Evolutionary conservation across 1,140 invertebrate genomes (phyloP), one percentile per base, ranked within the genome.

Genomic region (silkworm (Bombyx mori)): DNA sequence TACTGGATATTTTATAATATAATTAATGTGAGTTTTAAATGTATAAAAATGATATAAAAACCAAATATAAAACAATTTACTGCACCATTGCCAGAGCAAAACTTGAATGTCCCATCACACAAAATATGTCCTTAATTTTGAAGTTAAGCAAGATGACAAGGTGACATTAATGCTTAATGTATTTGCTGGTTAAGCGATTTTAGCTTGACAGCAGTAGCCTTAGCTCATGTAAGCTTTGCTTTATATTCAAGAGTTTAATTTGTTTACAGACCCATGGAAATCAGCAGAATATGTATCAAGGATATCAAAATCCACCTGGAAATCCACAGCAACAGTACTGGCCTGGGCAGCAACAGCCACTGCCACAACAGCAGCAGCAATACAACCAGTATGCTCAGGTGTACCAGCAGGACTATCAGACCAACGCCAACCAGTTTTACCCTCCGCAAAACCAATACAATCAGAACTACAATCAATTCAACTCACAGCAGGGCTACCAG

Each of bases 241-340:
- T 35, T 35, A 35, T 35, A 35, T 3, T 35, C 2, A 35, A 35
- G 26, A 35, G 26, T 35, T 35, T 2, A 35, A 2, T 54, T 42
- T 53, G 62, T 18, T 61, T 47, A 57, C 79, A 86, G 82, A 63
- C 70, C 68, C 83, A 75, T 75, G 75, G 73, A 26, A 75, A 73
- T 52, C 82, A 81, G 61, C 79, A 77, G 54, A 82, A 73, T 60
- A 73, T 79, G 65, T 85, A 78, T 50, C 70, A 66, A 53, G 77
- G 81, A 58, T 80, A 79, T 62, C 71, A 75, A 55, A 62, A 68
- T 18, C 57, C 63, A 46, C 12, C 71, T 45, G 65, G 50, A 10
- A 70, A 58, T 45, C 57, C 58, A 42, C 68, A 73, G 61, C 75
- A 78, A 56, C 67, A 67, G 45, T 80, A 71, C 65, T 81, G 77